Base-by-base conservation (phyloP, 37 sponge, comb jelly and placozoan genomes). In the Chondrosia reniformis region DNA sequence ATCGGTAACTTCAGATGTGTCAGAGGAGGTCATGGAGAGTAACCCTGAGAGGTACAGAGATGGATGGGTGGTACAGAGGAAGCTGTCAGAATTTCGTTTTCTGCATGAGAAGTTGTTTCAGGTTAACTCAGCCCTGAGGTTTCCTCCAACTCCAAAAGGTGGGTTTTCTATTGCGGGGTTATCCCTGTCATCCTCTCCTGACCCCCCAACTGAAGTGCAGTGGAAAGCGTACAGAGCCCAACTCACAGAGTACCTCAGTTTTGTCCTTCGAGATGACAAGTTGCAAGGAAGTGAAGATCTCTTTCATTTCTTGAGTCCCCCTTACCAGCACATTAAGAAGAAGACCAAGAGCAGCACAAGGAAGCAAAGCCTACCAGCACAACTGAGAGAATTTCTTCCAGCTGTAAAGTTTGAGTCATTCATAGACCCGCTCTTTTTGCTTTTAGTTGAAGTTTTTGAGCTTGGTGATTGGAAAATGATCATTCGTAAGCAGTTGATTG, bases 361-460 rank as follows among this genome's bases (percentile, higher is more conserved):
- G 72, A 69, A 69, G 22, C 24, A 21, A 44, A n/a, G 44, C 36
- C 31, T 64, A 33, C 66, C 66, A 4, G n/a, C 44, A 13, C 9
- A 8, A 21, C 36, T 69, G 24, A 69, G 21, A 44, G 72, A 69
- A 31, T 32, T 69, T 40, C 72, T 69, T 36, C 39, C 72, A 36
- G 24, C 24, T 25, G n/a, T 39, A 27, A 66, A 42, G 46, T 78
- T 82, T 1, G 92, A 91, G 8, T 69, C 86, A 8, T 76, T 93
- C 9, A 76, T 85, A 8, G 96, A 95, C 31, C 81, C 83, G 32
- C 79, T 92, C 76, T 95, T 81, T 55, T 49, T 58, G 40, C 84
- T 95, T 19, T 30, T 92, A 0, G 85, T 81, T 40, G 96, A 95
- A 43, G 49, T 95, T 6, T 95, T 95, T 87, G 93, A 95, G 62